These are phyloP conservation scores for Tachuris rubrigastra DNA, from an alignment of 2,113 vertebrate genomes.

Conservation along the genomic window DNA sequence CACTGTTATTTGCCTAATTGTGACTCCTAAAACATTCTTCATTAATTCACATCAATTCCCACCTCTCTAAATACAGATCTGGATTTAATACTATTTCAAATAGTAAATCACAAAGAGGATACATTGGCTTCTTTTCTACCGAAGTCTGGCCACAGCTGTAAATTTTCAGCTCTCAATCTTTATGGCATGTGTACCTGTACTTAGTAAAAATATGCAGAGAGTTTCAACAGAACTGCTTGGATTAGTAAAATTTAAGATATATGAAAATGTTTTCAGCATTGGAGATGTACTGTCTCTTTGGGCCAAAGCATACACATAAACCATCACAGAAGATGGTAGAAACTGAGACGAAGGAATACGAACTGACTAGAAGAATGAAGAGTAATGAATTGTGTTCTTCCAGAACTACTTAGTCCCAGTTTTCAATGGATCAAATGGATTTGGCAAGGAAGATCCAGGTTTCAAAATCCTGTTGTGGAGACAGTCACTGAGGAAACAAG, in stretches of 20 bases:
- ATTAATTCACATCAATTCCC: neutral
- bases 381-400: neutral
- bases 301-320: conserved; percentile 1
- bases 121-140: neutral
- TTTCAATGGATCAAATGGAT: conserved; percentile 22
- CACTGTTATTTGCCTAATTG: neutral
- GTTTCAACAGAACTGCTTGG: neutral
- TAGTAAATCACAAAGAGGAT: neutral
- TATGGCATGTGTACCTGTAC: neutral
- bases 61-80: neutral
- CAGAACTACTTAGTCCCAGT: neutral
- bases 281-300: neutral
- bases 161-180: neutral
- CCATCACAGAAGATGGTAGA: neutral
- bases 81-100: neutral
- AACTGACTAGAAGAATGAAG: neutral
- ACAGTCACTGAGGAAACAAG: conserved; percentile 7
- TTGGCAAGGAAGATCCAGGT: neutral
- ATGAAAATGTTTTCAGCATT: neutral
- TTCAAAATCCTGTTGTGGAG: conserved; percentile 20
- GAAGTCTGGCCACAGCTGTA: neutral
- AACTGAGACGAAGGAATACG: neutral
- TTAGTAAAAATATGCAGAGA: neutral
- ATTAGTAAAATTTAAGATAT: neutral
- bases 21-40: neutral